phyloP scores from a whole-genome alignment of 2,113 vertebrate species.

The Siniperca knerii region DNA sequence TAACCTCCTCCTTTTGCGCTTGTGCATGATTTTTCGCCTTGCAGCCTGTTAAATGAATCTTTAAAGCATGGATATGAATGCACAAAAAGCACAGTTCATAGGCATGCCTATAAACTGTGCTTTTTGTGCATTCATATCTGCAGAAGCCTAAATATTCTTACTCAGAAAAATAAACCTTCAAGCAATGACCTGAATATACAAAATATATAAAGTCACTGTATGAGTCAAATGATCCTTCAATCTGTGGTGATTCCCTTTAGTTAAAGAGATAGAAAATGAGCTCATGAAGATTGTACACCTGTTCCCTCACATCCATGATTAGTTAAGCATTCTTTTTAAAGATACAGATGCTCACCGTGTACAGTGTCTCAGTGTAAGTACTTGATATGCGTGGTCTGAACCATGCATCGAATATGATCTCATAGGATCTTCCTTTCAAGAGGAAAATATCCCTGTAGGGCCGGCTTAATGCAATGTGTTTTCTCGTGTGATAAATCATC shows the following conservation, averaged over 20 bases:
- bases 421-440: background rate
- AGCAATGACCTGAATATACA: too few relatives aligned
- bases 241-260: background rate
- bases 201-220: too few relatives aligned
- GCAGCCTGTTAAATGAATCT: too few relatives aligned
- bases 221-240: background rate
- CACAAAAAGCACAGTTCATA: too few relatives aligned
- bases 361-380: background rate
- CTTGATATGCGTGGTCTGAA: background rate
- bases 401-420: background rate
- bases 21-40: too few relatives aligned
- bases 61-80: too few relatives aligned
- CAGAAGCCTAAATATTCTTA: too few relatives aligned
- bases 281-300: background rate
- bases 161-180: too few relatives aligned
- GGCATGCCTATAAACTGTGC: too few relatives aligned
- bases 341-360: background rate
- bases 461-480: background rate
- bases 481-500: background rate
- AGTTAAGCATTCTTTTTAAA: background rate
- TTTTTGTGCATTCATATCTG: too few relatives aligned
- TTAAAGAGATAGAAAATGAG: background rate
- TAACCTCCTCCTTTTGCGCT: too few relatives aligned
- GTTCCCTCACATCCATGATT: background rate
- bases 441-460: background rate